These are phyloP conservation scores for Drosophila algonquin DNA, from an alignment of 2,888 invertebrate genomes.

Conservation along the genomic window DNA sequence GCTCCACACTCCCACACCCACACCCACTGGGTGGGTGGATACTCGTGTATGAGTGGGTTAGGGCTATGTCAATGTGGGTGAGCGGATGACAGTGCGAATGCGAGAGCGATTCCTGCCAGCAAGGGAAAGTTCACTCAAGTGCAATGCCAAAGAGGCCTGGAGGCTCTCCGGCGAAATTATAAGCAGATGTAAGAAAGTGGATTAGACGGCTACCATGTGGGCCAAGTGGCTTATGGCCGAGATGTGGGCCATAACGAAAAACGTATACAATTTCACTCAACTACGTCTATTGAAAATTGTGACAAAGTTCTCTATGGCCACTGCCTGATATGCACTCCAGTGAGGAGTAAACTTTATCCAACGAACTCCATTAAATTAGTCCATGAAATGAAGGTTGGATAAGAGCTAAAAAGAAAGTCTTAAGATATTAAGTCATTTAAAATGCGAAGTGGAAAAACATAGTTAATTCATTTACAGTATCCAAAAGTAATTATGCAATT, in stretches of 20 bases:
- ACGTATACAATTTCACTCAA: background rate
- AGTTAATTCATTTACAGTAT: too few relatives aligned
- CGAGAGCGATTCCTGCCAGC: slow-evolving; percentile 24
- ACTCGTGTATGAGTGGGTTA: slow-evolving; percentile 6
- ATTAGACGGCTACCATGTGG: slow-evolving; percentile 44
- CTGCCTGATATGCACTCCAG: too few relatives aligned
- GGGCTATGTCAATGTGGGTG: slow-evolving; percentile 6
- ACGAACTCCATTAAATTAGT: background rate
- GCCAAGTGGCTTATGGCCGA: slow-evolving; percentile 18
- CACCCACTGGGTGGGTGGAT: slow-evolving; percentile 4
- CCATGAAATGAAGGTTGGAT: too few relatives aligned
- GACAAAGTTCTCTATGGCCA: background rate
- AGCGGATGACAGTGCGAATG: slow-evolving; percentile 45
- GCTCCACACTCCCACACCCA: too few relatives aligned
- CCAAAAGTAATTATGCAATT: too few relatives aligned
- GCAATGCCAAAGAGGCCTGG: slow-evolving; percentile 43
- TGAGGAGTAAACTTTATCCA: background rate
- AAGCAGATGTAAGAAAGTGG: slow-evolving; percentile 42
- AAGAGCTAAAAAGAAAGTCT: too few relatives aligned
- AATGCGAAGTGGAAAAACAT: too few relatives aligned
- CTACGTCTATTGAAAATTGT: background rate
- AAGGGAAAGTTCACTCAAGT: slow-evolving; percentile 62
- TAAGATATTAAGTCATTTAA: too few relatives aligned
- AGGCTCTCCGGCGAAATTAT: slow-evolving; percentile 36
- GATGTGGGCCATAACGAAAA: slow-evolving; percentile 10